Base-by-base conservation (phyloP, 1,140 invertebrate species). In the Triops cancriformis region DNA sequence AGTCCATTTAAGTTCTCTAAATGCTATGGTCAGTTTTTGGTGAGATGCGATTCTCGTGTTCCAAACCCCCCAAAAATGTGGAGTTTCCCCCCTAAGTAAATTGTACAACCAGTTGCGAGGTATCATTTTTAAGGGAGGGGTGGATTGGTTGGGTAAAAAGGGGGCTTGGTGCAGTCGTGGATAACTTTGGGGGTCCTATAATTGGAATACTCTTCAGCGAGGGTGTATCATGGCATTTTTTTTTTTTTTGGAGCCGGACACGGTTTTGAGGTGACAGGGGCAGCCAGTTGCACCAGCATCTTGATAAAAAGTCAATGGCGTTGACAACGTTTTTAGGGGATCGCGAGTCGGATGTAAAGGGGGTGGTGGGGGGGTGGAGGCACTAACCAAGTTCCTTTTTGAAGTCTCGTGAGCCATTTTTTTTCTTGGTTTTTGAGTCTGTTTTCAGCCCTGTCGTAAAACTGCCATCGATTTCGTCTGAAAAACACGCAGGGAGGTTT, bases 61-160 rank as follows among this genome's bases (percentile, higher is more conserved):
- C 80, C 80, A 80, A 81, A 80, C 26, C 79, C 80, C 42, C 80
- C 79, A 42, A 81, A 80, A 73, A 79, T 80, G 31, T 18, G 78
- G 77, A 80, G 80, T 81, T 3, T 75, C 26, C 80, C 78, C 11
- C 31, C 31, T 37, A 37, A 37, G 31, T 37, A 37, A 37, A 37
- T 37, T 37, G 31, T 37, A 81, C 76, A 18, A 79, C 78, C 51
- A 80, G 74, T 4, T 77, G 78, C 10, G 79, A 78, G 27, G 41
- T 31, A 5, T 80, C 80, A 26, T 80, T 79, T 75, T 79, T 74
- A 73, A 80, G 80, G 43, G 79, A 43, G n/a, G 80, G 80, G 18
- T 80, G 78, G 31, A 79, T 78, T 12, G 80, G 80, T 12, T 79
- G 77, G 31, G 79, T 78, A n/a, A 76, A 74, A 12, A 77, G 78